A percentile compares a stretch with the other conserved stretches of the same genome.
Conservation (phyloP, 2,888 invertebrate genomes). For the Caenorhabditis panamensis region DNA sequence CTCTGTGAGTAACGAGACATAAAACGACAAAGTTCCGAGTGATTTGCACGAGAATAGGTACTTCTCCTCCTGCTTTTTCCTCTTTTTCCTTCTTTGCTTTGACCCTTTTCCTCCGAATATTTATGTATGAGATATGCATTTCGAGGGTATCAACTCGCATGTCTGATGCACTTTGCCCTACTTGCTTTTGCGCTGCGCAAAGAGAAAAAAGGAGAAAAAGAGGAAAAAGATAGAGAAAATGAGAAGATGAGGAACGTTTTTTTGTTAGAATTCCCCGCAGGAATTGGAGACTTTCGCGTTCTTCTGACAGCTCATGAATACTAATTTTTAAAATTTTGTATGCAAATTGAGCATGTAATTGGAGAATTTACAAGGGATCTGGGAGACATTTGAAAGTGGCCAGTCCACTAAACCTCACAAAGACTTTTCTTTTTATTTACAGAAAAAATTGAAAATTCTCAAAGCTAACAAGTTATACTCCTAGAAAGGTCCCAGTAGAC, state of each 20-base stretch:
- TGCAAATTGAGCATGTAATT: not conserved
- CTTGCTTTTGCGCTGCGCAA: not conserved
- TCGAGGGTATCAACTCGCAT: constrained; percentile 36
- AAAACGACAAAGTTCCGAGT: constrained; percentile 2
- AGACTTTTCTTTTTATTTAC: too few relatives aligned
- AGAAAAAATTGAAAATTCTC: too few relatives aligned
- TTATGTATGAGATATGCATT: constrained; percentile 42
- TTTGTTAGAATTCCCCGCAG: not conserved
- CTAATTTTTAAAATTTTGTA: not conserved
- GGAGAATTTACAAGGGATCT: too few relatives aligned
- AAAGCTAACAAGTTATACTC: too few relatives aligned
- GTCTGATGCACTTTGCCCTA: constrained; percentile 29
- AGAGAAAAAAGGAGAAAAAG: not conserved
- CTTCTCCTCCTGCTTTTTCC: not conserved
- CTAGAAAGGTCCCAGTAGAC: not conserved
- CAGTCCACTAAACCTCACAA: too few relatives aligned
- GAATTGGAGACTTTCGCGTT: constrained; percentile 2
- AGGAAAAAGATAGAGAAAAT: constrained; percentile 10
- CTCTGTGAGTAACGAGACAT: constrained; percentile 1
- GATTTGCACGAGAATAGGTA: constrained; percentile 13
- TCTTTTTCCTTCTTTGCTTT: constrained; percentile 1
- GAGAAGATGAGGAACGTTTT: not conserved
- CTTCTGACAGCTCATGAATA: constrained; percentile 6
- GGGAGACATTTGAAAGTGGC: not conserved
- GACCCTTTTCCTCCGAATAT: not conserved